Conservation (phyloP, 2,888 invertebrate species). For the Noctua fimbriata region DNA sequence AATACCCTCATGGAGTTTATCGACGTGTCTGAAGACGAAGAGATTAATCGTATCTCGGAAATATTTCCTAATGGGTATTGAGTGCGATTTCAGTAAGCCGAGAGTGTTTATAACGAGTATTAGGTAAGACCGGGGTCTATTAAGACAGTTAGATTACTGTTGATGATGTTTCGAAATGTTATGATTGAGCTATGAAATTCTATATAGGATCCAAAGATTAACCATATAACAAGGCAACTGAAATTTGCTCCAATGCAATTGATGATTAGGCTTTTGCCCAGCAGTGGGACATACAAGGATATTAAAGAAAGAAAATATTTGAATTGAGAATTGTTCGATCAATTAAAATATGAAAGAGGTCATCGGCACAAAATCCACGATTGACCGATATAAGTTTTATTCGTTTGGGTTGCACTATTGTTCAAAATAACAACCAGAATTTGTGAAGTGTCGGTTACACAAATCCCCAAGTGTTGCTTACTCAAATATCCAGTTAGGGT, state of each 20-base stretch:
- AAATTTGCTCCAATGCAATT: not conserved
- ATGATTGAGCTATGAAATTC: not conserved
- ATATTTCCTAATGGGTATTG: slow-evolving; percentile 17
- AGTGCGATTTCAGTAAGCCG: slow-evolving; percentile 6
- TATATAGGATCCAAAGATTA: not conserved
- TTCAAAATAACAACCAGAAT: not conserved
- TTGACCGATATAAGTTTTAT: not conserved
- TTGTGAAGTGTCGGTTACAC: not conserved
- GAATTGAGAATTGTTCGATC: not conserved
- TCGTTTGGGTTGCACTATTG: not conserved
- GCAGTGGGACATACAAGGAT: no score
- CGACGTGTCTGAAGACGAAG: slow-evolving; percentile 24
- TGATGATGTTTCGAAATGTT: not conserved
- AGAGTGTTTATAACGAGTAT: slow-evolving; percentile 2
- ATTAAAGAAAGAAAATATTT: no score
- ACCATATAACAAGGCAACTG: not conserved
- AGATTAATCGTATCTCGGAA: slow-evolving; percentile 38
- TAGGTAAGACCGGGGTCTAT: not conserved
- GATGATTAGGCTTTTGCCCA: no score
- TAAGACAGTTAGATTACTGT: not conserved
- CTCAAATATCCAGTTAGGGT: not conserved
- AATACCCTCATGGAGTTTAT: slow-evolving; percentile 28
- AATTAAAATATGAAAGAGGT: not conserved
- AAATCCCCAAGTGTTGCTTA: not conserved
- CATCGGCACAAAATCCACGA: not conserved